These are phyloP conservation scores for Baronia brevicornis DNA, from an alignment of 2,888 invertebrate genomes.

Conservation along the genomic window DNA sequence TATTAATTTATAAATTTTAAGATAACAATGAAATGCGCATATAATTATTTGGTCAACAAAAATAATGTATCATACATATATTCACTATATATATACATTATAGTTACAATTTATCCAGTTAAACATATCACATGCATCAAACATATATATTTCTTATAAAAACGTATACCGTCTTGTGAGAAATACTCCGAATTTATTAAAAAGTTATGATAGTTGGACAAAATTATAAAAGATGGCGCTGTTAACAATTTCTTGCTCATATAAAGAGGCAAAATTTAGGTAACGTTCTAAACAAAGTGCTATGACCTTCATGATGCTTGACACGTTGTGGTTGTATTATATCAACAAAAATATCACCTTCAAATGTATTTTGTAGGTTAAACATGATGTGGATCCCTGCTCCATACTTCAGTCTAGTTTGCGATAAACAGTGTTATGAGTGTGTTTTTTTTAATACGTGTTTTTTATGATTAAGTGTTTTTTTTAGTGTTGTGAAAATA, in stretches of 20 bases:
- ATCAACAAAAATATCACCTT: slow-evolving; percentile 76
- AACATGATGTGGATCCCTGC: slow-evolving; percentile 66
- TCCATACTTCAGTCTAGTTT: slow-evolving; percentile 58
- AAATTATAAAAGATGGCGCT: slow-evolving; percentile 52
- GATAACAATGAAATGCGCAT: too few relatives aligned
- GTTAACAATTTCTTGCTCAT: slow-evolving; percentile 24
- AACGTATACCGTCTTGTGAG: too few relatives aligned
- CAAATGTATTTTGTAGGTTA: slow-evolving; percentile 75
- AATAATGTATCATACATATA: too few relatives aligned
- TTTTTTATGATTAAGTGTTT: slow-evolving; percentile 6
- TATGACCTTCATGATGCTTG: slow-evolving; percentile 24
- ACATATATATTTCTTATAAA: too few relatives aligned
- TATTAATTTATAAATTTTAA: too few relatives aligned
- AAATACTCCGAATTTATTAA: too few relatives aligned
- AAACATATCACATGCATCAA: too few relatives aligned
- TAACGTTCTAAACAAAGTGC: slow-evolving; percentile 22
- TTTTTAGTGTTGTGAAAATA: slow-evolving; percentile 6
- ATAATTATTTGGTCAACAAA: too few relatives aligned
- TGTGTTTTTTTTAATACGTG: slow-evolving; percentile 23
- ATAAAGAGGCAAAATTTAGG: slow-evolving; percentile 50
- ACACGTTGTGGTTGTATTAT: slow-evolving; percentile 43
- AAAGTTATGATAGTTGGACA: slow-evolving; percentile 10
- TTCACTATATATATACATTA: too few relatives aligned
- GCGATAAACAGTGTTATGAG: slow-evolving; percentile 39
- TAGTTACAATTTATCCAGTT: too few relatives aligned